phyloP scores from a whole-genome alignment of 2,797 vertebrate genomes.

The Siniperca scherzeri region DNA sequence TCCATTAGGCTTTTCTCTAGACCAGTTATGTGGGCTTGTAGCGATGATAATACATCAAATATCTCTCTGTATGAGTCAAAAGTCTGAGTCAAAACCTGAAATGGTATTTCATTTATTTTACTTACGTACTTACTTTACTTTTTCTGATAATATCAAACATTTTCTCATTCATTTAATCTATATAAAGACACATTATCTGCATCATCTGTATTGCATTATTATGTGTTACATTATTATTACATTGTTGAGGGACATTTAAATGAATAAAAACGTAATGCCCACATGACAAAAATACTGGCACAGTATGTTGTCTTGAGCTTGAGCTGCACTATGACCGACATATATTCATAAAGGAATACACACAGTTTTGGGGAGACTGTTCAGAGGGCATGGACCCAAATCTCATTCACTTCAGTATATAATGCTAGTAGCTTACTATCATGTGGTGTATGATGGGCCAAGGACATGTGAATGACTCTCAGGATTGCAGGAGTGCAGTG shows the following conservation, averaged over 20 bases:
- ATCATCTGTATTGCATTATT: not conserved
- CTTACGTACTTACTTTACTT: too few relatives aligned
- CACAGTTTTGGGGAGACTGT: too few relatives aligned
- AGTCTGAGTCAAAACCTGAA: conserved; percentile 15
- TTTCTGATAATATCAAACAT: not conserved
- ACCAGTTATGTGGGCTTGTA: conserved; percentile 31
- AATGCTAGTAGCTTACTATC: not conserved
- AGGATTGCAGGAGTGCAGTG: not conserved
- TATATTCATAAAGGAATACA: not conserved
- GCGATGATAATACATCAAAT: conserved; percentile 19
- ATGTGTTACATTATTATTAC: not conserved
- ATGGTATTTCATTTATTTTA: not conserved
- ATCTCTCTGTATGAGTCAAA: conserved; percentile 5
- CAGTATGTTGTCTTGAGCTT: not conserved
- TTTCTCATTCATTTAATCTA: not conserved
- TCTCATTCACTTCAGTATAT: not conserved
- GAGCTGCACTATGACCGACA: not conserved
- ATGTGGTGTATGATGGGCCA: conserved; percentile 4
- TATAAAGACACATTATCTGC: not conserved
- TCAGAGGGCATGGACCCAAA: too few relatives aligned
- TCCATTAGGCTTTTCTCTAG: conserved; percentile 39
- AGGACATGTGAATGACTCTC: conserved; percentile 29
- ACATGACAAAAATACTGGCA: not conserved
- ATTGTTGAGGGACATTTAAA: not conserved
- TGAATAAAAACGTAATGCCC: not conserved